Conservation (phyloP, 2,888 invertebrate species). For the Exocentrus adspersus region DNA sequence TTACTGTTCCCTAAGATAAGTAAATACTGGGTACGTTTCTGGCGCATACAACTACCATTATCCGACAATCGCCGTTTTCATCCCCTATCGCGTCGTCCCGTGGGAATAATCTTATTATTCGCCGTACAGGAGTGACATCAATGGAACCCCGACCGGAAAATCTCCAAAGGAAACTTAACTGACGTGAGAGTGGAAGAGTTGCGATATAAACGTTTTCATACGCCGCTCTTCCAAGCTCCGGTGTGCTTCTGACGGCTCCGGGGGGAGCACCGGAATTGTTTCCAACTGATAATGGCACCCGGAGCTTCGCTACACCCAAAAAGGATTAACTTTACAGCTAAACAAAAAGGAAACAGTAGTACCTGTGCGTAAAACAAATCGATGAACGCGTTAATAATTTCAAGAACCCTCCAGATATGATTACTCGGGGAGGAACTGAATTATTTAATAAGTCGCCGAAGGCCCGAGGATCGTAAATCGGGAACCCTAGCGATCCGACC, state of each 20-base stretch:
- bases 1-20: too few relatives aligned
- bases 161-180: constrained; percentile 9
- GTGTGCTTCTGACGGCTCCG: neutral
- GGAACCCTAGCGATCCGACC: neutral
- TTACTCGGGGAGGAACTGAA: neutral
- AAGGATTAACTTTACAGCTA: too few relatives aligned
- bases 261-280: neutral
- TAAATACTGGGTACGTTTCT: too few relatives aligned
- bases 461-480: neutral
- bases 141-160: neutral
- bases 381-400: too few relatives aligned
- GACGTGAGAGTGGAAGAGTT: constrained; percentile 2
- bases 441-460: neutral
- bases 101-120: constrained; percentile 8
- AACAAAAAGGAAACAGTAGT: too few relatives aligned
- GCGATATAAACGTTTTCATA: neutral
- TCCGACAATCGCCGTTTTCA: neutral
- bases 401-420: neutral
- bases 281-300: neutral
- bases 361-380: too few relatives aligned
- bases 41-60: neutral
- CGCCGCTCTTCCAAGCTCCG: neutral
- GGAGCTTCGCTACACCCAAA: too few relatives aligned
- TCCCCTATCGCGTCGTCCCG: neutral
- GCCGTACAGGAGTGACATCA: constrained; percentile 3